These are phyloP conservation scores for Taurulus bubalis DNA, from an alignment of 2,113 vertebrate genomes.

Conservation along the genomic window DNA sequence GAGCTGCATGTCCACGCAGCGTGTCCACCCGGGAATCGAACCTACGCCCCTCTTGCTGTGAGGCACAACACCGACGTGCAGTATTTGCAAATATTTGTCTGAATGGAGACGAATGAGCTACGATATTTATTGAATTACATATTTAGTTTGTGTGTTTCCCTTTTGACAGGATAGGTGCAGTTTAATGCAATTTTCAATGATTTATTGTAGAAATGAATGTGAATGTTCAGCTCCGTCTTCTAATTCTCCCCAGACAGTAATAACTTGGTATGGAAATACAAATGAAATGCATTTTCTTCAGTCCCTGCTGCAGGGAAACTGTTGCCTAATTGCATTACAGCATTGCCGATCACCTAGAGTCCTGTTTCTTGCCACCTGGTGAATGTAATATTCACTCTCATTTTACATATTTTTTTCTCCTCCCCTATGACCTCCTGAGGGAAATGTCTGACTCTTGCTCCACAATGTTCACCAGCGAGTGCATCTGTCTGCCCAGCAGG, in stretches of 20 bases:
- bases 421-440: neutral
- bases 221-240: neutral
- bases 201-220: neutral
- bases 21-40: too few relatives aligned
- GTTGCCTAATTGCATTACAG: neutral
- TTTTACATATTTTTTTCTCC: rapidly evolving
- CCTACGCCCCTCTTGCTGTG: too few relatives aligned
- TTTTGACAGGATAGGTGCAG: neutral
- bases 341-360: neutral
- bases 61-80: too few relatives aligned
- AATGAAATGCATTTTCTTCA: neutral
- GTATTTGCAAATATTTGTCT: too few relatives aligned
- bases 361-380: neutral
- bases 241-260: too few relatives aligned
- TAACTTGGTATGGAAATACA: neutral
- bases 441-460: too few relatives aligned
- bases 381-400: neutral
- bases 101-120: too few relatives aligned
- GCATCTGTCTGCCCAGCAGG: too few relatives aligned
- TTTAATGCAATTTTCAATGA: neutral
- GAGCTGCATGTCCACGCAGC: too few relatives aligned
- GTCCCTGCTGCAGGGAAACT: neutral
- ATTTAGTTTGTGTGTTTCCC: too few relatives aligned
- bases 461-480: too few relatives aligned
- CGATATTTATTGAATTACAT: neutral